Percentiles rank a stretch among this genome's conserved stretches.
phyloP scores from a whole-genome alignment of 2,888 invertebrate genomes.

The Machimus atricapillus region DNA sequence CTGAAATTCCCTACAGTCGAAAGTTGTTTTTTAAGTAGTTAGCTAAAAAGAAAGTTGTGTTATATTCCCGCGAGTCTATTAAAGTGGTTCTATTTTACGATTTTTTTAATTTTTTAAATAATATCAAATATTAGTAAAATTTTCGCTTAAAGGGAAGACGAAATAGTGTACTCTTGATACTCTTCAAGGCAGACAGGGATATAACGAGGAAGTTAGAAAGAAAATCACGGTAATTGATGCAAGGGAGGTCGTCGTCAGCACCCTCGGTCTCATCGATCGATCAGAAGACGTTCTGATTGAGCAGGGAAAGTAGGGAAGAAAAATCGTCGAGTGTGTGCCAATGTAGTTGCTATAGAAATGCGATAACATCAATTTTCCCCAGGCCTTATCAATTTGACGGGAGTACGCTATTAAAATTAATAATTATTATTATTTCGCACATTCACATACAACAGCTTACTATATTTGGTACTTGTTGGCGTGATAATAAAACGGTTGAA shows the following conservation, averaged over 20 bases:
- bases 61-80: neutral
- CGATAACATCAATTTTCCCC: neutral
- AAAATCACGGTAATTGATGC: neutral
- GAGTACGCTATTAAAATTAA: neutral
- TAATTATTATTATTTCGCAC: neutral
- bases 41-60: neutral
- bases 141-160: neutral
- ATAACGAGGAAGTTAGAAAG: neutral
- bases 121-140: neutral
- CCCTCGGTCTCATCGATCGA: neutral
- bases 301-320: neutral
- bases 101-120: neutral
- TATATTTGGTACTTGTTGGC: neutral
- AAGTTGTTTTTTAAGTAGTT: neutral
- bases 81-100: neutral
- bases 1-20: neutral
- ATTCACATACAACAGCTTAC: neutral
- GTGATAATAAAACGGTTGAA: neutral
- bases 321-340: neutral
- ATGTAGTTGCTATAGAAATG: neutral
- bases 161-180: neutral
- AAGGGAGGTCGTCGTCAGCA: neutral
- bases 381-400: neutral
- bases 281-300: neutral
- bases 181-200: neutral